These are phyloP conservation scores for Mustela nigripes DNA, from an alignment of 2,113 vertebrate genomes.

Conservation along the genomic window DNA sequence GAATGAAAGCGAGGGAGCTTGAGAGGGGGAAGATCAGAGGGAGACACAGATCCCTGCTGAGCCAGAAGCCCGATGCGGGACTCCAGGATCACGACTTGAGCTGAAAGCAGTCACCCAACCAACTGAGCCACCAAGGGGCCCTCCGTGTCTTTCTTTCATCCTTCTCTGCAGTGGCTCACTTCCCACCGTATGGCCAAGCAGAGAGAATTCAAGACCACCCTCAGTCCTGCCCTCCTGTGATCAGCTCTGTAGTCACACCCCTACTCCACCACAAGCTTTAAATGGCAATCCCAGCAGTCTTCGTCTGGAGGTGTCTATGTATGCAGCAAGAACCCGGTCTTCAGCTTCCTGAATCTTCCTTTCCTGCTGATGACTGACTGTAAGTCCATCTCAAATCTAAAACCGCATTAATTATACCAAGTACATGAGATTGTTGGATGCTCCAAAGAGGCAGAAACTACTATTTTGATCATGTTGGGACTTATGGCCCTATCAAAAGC, in stretches of 20 bases:
- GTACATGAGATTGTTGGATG: background rate
- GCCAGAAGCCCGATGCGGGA: too few species aligned
- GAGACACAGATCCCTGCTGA: too few species aligned
- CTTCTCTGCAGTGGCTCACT: background rate
- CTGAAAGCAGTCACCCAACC: too few species aligned
- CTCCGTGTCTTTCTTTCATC: background rate
- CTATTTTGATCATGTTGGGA: background rate
- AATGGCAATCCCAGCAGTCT: background rate
- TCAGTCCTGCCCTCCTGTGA: background rate
- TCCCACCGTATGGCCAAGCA: background rate
- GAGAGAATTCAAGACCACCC: background rate
- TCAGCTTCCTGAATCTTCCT: background rate
- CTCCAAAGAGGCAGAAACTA: background rate
- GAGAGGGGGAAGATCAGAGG: too few species aligned
- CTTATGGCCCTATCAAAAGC: background rate
- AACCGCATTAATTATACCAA: background rate
- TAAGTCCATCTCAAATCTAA: background rate
- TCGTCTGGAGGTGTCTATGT: fast-evolving
- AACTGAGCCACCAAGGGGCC: too few species aligned
- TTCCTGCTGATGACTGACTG: background rate
- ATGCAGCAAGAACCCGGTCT: background rate
- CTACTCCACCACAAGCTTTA: fast-evolving
- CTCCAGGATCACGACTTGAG: too few species aligned
- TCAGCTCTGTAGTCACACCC: background rate
- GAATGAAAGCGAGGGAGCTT: too few species aligned